Evolutionary conservation across 2,888 invertebrate genomes (phyloP), one percentile per base, ranked within the genome.

Genomic region (Macroteleia sp.): DNA sequence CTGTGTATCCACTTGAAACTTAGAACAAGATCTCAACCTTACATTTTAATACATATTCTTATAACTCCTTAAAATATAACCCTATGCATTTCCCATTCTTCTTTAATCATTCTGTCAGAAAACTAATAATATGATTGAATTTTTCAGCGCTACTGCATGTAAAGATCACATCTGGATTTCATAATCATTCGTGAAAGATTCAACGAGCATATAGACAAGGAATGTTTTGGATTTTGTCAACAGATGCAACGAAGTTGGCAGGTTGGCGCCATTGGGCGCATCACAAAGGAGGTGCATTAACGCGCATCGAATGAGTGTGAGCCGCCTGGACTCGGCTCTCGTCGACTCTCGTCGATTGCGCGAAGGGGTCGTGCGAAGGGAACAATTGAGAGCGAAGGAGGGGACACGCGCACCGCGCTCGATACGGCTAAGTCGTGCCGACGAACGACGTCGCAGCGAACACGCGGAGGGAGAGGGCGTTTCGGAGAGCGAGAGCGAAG

Each of bases 361-460:
- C 48, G 44, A 54, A 28, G 42, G 57, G 57, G 44, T 34, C 28
- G 46, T 22, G 20, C 59, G 44, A 59, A 44, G 56, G 61, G 61
- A 36, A 30, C 46, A 10, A 42, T 25, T 6, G 32, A 25, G 10
- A 6, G 17, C 16, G 12, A 16, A 30, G 67, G 25, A 10, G 41
- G 46, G 41, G 17, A 3, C 19, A n/a, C 32, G 42, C 39, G 54
- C 14, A 34, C 52, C 59, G 75, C 62, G 75, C 66, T 79, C 77
- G 81, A 81, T 79, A 79, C 39, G 69, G 73, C 62, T 61, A 34
- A 46, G 48, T 42, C 52, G 66, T 80, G 54, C 67, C 77, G 74
- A 19, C 50, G 66, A 57, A 69, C 79, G 81, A 84, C 83, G 79
- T 82, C 82, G 48, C 48, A 30, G 42, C 42, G 42, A 17, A 20